These are phyloP conservation scores for Drepana falcataria DNA, from an alignment of 2,888 invertebrate species.

Conservation along the genomic window DNA sequence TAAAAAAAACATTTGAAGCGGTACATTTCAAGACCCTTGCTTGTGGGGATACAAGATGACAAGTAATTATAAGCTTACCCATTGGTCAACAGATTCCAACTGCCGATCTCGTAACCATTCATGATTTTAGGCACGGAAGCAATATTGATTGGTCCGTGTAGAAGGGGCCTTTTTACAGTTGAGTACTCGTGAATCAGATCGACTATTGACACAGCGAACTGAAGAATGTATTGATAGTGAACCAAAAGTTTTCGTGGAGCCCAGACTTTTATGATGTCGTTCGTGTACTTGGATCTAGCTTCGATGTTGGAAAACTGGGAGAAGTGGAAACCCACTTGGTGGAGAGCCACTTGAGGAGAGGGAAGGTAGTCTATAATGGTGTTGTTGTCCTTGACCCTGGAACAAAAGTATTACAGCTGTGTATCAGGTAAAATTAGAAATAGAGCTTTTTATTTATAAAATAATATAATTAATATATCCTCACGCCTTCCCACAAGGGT, in stretches of 20 bases:
- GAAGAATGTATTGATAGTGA: constrained; percentile 47
- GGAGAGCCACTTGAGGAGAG: constrained; percentile 58
- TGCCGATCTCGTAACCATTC: constrained; percentile 57
- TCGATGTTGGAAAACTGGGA: constrained; percentile 42
- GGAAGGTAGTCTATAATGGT: constrained; percentile 48
- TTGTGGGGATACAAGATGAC: no score
- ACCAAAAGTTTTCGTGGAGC: constrained; percentile 39
- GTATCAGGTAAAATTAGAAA: no score
- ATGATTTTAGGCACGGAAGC: constrained; percentile 51
- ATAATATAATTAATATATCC: no score
- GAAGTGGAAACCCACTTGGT: constrained; percentile 63
- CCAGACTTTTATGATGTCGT: constrained; percentile 59
- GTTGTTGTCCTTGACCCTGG: constrained; percentile 39
- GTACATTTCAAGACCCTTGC: no score
- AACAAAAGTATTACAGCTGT: constrained; percentile 7
- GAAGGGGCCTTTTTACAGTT: constrained; percentile 37
- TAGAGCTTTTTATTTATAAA: no score
- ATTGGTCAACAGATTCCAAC: constrained; percentile 67
- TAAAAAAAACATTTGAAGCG: no score
- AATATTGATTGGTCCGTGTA: constrained; percentile 60
- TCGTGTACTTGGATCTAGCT: constrained; percentile 28
- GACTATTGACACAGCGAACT: constrained; percentile 50
- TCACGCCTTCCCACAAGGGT: no score
- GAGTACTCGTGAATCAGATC: constrained; percentile 54
- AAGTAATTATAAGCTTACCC: constrained; percentile 37